phyloP scores from a whole-genome alignment of 2,888 invertebrate genomes.

The Melieria picta region DNA sequence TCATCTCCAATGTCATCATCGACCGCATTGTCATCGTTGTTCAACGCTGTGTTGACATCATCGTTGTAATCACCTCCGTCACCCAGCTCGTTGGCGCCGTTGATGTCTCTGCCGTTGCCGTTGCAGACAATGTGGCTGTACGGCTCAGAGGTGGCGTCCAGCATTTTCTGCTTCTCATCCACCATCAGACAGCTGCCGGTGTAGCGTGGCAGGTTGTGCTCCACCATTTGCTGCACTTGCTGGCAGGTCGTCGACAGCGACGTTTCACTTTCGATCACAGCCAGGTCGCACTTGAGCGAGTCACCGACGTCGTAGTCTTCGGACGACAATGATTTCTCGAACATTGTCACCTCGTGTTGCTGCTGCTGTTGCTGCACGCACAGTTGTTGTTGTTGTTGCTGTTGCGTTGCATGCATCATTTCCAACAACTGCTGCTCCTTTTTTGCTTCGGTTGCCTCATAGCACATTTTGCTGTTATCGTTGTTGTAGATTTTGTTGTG shows the following conservation, averaged over 20 bases:
- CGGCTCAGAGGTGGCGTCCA: constrained; percentile 28
- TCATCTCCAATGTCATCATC: constrained; percentile 41
- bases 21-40: neutral
- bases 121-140: constrained; percentile 29
- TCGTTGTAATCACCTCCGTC: constrained; percentile 17
- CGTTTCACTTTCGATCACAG: constrained; percentile 49
- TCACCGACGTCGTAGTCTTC: constrained; percentile 16
- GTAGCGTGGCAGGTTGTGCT: constrained; percentile 33
- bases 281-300: constrained; percentile 43
- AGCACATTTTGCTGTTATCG: constrained; percentile 56
- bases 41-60: neutral
- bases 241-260: constrained; percentile 31
- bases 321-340: constrained; percentile 18
- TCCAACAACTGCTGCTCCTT: constrained; percentile 39
- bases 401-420: constrained; percentile 21
- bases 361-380: constrained; percentile 27
- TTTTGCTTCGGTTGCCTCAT: constrained; percentile 41
- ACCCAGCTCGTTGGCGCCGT: constrained; percentile 21
- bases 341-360: constrained; percentile 29
- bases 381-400: constrained; percentile 32
- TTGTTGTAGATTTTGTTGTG: constrained; percentile 49
- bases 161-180: constrained; percentile 20
- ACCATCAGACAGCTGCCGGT: constrained; percentile 38
- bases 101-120: neutral
- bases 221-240: constrained; percentile 36